A percentile compares a stretch with the other conserved stretches of the same genome.
These are phyloP conservation scores for Yoshiicerus persimilis DNA, from an alignment of 1,140 invertebrate genomes.

Conservation along the genomic window DNA sequence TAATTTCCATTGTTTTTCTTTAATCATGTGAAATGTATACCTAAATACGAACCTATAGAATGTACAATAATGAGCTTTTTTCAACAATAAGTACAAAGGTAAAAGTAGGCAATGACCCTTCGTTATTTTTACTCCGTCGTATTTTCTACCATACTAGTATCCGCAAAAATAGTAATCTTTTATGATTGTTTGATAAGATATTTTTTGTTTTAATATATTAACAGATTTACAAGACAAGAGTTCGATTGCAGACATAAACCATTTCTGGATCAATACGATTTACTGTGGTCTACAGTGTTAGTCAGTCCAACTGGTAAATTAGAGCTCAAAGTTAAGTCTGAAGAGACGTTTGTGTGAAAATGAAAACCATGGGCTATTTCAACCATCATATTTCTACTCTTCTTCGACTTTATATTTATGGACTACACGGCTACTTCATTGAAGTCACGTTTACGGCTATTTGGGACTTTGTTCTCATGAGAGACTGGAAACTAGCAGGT, in stretches of 20 bases:
- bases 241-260: background rate
- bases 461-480: conserved; percentile 59
- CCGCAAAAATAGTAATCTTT: no score
- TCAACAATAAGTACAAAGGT: background rate
- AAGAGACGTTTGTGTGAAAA: background rate
- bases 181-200: background rate
- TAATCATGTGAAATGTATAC: background rate
- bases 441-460: conserved; percentile 61
- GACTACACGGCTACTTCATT: conserved; percentile 59
- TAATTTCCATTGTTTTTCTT: background rate
- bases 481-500: conserved; percentile 59
- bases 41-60: background rate
- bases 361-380: background rate
- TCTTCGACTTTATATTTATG: conserved; percentile 59
- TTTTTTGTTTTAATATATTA: background rate
- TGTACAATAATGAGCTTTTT: background rate
- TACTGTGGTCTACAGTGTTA: background rate
- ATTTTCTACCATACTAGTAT: no score
- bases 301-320: background rate
- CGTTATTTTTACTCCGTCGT: no score
- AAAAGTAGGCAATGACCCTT: no score
- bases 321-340: background rate
- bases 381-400: conserved; percentile 32
- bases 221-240: background rate
- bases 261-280: background rate